These are phyloP conservation scores for Piprites chloris DNA, from an alignment of 2,113 vertebrate species.

Conservation along the genomic window DNA sequence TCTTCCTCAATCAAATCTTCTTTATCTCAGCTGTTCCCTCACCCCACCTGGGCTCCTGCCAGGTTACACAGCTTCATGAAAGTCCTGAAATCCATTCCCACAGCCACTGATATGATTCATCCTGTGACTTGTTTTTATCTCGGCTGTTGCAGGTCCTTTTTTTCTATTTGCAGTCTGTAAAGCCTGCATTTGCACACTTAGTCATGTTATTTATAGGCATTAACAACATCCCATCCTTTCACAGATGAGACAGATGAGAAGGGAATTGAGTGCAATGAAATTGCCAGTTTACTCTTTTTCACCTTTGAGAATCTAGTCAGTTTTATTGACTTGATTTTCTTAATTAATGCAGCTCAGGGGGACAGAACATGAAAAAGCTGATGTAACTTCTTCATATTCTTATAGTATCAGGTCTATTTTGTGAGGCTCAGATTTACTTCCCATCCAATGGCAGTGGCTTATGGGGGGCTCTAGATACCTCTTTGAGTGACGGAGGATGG, in stretches of 20 bases:
- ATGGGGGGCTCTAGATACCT: background rate
- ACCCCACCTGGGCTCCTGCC: background rate
- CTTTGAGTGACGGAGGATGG: background rate
- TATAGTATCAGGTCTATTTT: background rate
- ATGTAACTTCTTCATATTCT: background rate
- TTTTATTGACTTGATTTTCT: background rate
- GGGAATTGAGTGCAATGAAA: background rate
- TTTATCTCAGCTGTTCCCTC: background rate
- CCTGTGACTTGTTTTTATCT: background rate
- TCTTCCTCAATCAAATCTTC: constrained; percentile 9
- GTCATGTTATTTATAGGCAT: background rate
- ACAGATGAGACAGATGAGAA: background rate
- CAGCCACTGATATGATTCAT: constrained; percentile 29
- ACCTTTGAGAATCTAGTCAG: background rate
- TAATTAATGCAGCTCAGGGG: background rate
- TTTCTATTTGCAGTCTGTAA: background rate
- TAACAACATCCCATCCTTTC: background rate
- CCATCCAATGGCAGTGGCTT: background rate
- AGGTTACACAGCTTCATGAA: constrained; percentile 5
- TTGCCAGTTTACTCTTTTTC: background rate
- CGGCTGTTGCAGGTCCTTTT: background rate
- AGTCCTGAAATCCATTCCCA: constrained; percentile 22
- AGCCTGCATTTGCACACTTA: background rate
- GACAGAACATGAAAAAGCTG: background rate
- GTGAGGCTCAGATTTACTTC: background rate